phyloP scores from a whole-genome alignment of 2,113 vertebrate species.

The Rhinolophus sinicus region DNA sequence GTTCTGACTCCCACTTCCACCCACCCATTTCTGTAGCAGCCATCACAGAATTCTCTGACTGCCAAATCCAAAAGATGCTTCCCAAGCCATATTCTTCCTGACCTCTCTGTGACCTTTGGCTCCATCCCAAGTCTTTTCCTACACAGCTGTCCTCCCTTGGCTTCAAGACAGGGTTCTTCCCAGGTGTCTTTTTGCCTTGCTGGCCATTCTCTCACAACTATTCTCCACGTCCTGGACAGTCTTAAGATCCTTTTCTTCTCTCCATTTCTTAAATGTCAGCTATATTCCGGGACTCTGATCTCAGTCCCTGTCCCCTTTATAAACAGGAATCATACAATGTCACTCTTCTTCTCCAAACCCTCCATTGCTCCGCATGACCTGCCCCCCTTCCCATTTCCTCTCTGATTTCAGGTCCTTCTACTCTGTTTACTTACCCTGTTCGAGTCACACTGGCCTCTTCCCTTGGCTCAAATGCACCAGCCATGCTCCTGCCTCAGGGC shows the following conservation, averaged over 20 bases:
- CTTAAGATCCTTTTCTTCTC: neutral
- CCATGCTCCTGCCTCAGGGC: neutral
- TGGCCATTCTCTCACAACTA: neutral
- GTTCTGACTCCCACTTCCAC: neutral
- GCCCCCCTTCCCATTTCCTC: neutral
- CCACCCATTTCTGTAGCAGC: neutral
- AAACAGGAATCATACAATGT: neutral
- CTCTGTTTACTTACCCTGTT: neutral
- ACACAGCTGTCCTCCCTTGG: neutral
- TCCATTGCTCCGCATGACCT: neutral
- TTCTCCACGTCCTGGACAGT: neutral
- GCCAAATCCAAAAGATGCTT: neutral
- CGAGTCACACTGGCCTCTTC: neutral
- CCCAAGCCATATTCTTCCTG: neutral
- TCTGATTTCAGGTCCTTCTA: neutral
- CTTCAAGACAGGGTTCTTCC: neutral
- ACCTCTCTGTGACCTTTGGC: neutral
- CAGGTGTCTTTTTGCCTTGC: neutral
- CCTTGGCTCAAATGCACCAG: neutral
- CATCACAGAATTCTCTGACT: neutral
- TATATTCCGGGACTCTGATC: neutral
- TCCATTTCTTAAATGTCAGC: neutral
- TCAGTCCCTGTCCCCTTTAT: neutral
- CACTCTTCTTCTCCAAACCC: neutral
- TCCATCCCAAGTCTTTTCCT: neutral